Conservation (phyloP, 2,113 vertebrate species). For the Phodopus roborovskii region DNA sequence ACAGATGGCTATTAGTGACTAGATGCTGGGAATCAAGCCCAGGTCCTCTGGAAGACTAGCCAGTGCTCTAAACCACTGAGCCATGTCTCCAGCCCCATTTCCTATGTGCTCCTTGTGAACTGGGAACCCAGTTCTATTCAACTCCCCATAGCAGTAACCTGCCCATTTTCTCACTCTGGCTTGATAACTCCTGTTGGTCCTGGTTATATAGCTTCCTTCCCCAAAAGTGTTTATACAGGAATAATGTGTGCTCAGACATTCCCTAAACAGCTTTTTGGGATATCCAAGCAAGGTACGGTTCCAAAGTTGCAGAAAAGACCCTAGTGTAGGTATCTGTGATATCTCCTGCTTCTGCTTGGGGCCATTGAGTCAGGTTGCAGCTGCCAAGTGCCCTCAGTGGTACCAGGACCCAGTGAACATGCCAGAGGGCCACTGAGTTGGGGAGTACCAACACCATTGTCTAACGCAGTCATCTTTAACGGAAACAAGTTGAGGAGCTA, state of each 20-base stretch:
- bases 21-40: background rate
- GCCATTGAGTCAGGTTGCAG: background rate
- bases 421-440: background rate
- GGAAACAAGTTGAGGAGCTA: slow-evolving; percentile 59
- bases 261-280: background rate
- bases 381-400: background rate
- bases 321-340: background rate
- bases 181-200: background rate
- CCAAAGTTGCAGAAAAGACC: background rate
- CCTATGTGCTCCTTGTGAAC: background rate
- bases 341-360: background rate
- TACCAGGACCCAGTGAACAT: background rate
- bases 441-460: slow-evolving; percentile 46
- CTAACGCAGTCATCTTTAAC: slow-evolving; percentile 30
- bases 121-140: background rate
- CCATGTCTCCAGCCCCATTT: background rate
- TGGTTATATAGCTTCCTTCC: too few species aligned
- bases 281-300: background rate
- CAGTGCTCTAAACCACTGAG: too few species aligned
- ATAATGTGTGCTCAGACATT: background rate
- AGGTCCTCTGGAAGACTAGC: background rate
- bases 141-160: background rate
- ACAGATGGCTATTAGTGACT: background rate
- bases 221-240: background rate
- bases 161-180: background rate